Percentiles rank a stretch among this genome's conserved stretches.
These are phyloP conservation scores for Drosophila quinaria DNA, from an alignment of 2,888 invertebrate genomes.

Conservation along the genomic window DNA sequence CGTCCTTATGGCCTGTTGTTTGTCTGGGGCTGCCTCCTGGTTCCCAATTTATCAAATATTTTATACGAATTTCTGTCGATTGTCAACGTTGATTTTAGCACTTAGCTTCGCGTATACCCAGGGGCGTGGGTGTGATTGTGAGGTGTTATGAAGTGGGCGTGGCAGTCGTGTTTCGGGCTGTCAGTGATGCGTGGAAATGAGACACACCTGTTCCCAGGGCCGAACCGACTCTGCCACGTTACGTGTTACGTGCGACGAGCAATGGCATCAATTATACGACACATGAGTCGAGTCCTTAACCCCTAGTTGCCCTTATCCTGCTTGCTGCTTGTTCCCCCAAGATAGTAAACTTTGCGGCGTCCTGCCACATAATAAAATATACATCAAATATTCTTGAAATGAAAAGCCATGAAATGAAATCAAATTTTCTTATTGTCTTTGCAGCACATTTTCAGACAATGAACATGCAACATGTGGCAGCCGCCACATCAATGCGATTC, in stretches of 20 bases:
- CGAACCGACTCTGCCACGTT: conserved; percentile 5
- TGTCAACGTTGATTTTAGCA: conserved; percentile 78
- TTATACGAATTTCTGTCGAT: conserved; percentile 60
- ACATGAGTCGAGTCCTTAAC: conserved; percentile 27
- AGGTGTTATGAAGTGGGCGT: not conserved
- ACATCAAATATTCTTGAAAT: conserved; percentile 10
- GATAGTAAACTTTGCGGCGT: conserved; percentile 7
- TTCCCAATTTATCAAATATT: conserved; percentile 72
- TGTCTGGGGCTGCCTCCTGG: conserved; percentile 15
- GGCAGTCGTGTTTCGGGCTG: conserved; percentile 32
- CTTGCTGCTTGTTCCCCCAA: not conserved
- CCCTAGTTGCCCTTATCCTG: not conserved
- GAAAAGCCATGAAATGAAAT: conserved; percentile 19
- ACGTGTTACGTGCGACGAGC: conserved; percentile 18
- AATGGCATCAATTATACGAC: conserved; percentile 48
- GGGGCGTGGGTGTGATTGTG: conserved; percentile 11
- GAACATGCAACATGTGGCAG: conserved; percentile 35
- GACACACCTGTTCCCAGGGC: conserved; percentile 74
- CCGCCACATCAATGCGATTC: conserved; percentile 1
- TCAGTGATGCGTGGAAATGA: conserved; percentile 64
- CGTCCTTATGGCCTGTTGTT: conserved; percentile 17
- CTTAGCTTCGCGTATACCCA: conserved; percentile 48
- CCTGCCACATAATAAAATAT: conserved; percentile 51
- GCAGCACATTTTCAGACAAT: conserved; percentile 21
- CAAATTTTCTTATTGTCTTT: conserved; percentile 21